Base-by-base conservation (phyloP, 2,797 vertebrate genomes). In the Sandelia bainsii region DNA sequence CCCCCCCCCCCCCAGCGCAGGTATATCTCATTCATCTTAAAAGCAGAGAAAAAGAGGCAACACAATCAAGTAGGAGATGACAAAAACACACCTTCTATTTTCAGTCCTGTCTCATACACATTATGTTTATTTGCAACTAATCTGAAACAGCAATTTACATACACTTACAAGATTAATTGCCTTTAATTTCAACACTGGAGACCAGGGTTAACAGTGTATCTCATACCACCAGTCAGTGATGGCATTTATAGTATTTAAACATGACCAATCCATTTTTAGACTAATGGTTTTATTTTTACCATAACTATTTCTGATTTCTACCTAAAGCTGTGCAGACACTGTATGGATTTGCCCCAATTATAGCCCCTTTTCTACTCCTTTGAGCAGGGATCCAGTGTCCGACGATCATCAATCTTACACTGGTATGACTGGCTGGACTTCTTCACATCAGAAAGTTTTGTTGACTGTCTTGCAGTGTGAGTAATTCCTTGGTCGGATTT, bases 21-120 rank as follows among this genome's bases (percentile, higher is more conserved):
- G 62, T 56, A 73, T 13, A 1, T 57, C 65, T 77, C 46, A 66
- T 79, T 53, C n/a, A n/a, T 69, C 39, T 52, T 79, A 57, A 66
- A 70, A 58, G 69, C 52, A 72, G 40, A 58, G 58, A 53, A 63
- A 67, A 57, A 20, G 23, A 74, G 12, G 27, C 27, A 70, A 46
- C 2, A 17, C 37, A 49, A 34, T 63, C 42, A 65, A 61, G 69
- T 2, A 51, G 25, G 27, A 56, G 5, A 22, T 32, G n/a, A 64
- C 22, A 67, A 14, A 61, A n/a, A 64, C 48, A 62, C 10, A 53
- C 23, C 23, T 44, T 56, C 23, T 63, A n/a, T 58, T 16, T 17
- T 25, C 23, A 25, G 25, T 3, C 22, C 32, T 29, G 37, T 57
- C 42, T 57, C 42, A 50, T 37, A 19, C 9, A 48, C 51, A 74